Conservation (phyloP, 2,888 invertebrate genomes). For the Sinelater perroti region DNA sequence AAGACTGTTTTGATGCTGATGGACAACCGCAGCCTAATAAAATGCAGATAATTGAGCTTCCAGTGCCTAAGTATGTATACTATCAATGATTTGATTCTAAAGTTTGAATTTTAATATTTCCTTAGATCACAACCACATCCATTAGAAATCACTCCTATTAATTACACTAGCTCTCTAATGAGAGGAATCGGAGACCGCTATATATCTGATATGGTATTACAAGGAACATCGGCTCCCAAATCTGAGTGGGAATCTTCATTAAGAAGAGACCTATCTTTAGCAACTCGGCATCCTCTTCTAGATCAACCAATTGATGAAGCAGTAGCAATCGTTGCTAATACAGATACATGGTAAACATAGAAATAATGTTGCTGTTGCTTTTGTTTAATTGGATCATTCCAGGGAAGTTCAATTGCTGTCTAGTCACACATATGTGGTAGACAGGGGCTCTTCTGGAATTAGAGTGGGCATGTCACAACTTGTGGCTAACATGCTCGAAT, state of each 20-base stretch:
- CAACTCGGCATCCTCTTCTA: conserved; percentile 64
- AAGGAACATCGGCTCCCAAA: conserved; percentile 70
- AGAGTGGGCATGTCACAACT: conserved; percentile 81
- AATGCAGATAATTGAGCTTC: conserved; percentile 67
- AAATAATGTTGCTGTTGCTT: no score
- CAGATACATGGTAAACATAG: conserved; percentile 76
- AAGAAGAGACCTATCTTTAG: conserved; percentile 63
- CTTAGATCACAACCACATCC: conserved; percentile 23
- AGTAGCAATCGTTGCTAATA: conserved; percentile 82
- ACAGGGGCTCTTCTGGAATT: conserved; percentile 59
- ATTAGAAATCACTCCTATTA: conserved; percentile 45
- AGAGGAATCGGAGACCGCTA: conserved; percentile 73
- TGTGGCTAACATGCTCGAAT: conserved; percentile 85
- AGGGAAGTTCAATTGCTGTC: conserved; percentile 67
- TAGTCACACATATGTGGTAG: conserved; percentile 63
- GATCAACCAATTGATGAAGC: conserved; percentile 81
- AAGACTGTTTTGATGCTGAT: conserved; percentile 31
- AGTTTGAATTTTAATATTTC: conserved; percentile 4
- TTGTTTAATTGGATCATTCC: no score
- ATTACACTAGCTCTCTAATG: conserved; percentile 69
- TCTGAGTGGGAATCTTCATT: conserved; percentile 67
- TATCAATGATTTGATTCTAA: not conserved
- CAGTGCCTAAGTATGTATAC: conserved; percentile 65
- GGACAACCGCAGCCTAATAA: conserved; percentile 44
- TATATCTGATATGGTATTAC: conserved; percentile 79